Base-by-base conservation (phyloP, 1,140 invertebrate genomes). In the Temnothorax longispinosus region DNA sequence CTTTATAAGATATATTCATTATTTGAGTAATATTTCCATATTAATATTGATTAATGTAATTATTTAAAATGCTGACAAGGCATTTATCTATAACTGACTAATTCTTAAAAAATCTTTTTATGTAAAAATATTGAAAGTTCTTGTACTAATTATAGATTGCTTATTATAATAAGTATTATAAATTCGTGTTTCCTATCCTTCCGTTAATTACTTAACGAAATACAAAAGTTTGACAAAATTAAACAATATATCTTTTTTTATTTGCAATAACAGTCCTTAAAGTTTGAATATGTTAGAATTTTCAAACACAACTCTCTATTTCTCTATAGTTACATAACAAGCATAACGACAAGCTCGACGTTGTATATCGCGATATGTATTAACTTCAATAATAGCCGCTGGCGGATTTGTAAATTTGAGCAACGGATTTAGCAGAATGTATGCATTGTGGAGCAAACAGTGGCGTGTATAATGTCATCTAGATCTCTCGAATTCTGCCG, bases 381-480 rank as follows among this genome's bases (percentile, higher is more conserved):
- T 82, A 87, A 90, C 52, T 44, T 50, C 15, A n/a, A 41, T 88
- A 88, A 88, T 89, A 58, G 62, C 56, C 56, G 69, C 44, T 56
- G 69, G 35, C 52, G 89, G 86, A 89, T 89, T 89, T 89, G 89
- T 89, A 88, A 87, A 90, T 89, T 80, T 80, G 64, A 80, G 75
- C 54, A 82, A 81, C 47, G 80, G 86, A 89, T 90, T 87, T 89
- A 76, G 41, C 32, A 44, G n/a, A 62, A 81, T 69, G 71, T 76
- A 5, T 54, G 75, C 15, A 88, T 88, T 71, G 80, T 64, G 56
- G 50, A 75, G 80, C 78, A 80, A 84, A 85, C 78, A 67, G 18
- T 41, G 44, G 11, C 44, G n/a, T 54, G 35, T 47, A 75, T 54
- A 65, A 32, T 60, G 62, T 62, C 60, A 52, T 10, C 56, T 44